phyloP scores from a whole-genome alignment of 2,888 invertebrate species.

The Plutella xylostella region DNA sequence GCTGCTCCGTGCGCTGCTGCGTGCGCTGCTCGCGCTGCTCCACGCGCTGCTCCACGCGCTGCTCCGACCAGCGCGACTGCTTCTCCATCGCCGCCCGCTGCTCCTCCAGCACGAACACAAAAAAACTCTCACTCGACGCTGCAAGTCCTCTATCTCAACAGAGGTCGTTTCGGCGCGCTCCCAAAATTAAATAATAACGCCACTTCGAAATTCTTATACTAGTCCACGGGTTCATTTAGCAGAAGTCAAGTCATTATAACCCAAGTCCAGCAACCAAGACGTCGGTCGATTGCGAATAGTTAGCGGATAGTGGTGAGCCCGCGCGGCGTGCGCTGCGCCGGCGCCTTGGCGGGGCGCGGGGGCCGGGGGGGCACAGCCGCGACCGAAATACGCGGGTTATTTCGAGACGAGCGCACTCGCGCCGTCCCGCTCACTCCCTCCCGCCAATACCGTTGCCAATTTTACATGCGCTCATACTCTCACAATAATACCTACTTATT shows the following conservation, averaged over 20 bases:
- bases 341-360: conserved; percentile 29
- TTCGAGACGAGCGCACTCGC: conserved; percentile 54
- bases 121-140: conserved; percentile 64
- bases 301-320: conserved; percentile 81
- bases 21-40: conserved; percentile 18
- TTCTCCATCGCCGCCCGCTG: conserved; percentile 77
- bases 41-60: conserved; percentile 43
- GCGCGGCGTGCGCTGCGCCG: conserved; percentile 36
- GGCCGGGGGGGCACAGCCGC: conserved; percentile 37
- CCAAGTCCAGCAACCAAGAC: conserved; percentile 84
- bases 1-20: conserved; percentile 79
- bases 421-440: conserved; percentile 29
- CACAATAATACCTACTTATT: too few relatives aligned
- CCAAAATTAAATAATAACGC: conserved; percentile 49
- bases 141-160: conserved; percentile 43
- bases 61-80: conserved; percentile 71
- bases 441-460: conserved; percentile 14
- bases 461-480: too few relatives aligned
- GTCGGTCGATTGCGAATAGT: conserved; percentile 94
- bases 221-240: conserved; percentile 74
- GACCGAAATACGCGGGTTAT: conserved; percentile 66
- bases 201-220: conserved; percentile 62
- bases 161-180: conserved; percentile 47
- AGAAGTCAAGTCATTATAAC: conserved; percentile 84
- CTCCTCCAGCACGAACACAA: conserved; percentile 50